Evolutionary conservation across 2,888 invertebrate species (phyloP).

Genomic region (Thecophora atra): DNA sequence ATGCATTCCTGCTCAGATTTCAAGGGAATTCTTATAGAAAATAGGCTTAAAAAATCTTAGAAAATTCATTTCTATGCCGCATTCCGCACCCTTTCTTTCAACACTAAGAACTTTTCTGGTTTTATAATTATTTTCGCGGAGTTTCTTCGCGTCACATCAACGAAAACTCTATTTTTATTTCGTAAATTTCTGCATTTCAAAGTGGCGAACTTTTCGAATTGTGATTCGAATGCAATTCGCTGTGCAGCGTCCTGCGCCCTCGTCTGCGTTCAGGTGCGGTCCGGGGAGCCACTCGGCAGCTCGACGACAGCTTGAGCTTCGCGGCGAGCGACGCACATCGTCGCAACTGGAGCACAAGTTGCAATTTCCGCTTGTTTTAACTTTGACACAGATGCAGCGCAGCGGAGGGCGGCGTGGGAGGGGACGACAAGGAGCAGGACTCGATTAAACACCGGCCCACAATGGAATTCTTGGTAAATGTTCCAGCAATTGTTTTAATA

Average conservation of each 20-base stretch:
- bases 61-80: too few relatives aligned
- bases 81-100: too few relatives aligned
- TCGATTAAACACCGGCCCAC: conserved; percentile 18
- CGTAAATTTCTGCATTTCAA: conserved; percentile 6
- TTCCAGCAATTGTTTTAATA: conserved; percentile 33
- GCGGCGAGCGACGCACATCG: conserved; percentile 24
- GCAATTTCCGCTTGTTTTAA: conserved; percentile 37
- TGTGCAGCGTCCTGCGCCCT: conserved; percentile 27
- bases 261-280: background rate
- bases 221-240: conserved; percentile 30
- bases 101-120: too few relatives aligned
- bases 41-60: too few relatives aligned
- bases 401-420: too few relatives aligned
- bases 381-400: conserved; percentile 23
- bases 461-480: conserved; percentile 25
- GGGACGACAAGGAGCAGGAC: conserved; percentile 1
- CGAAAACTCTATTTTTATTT: background rate
- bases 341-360: conserved; percentile 25
- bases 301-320: conserved; percentile 34
- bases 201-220: conserved; percentile 16
- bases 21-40: too few relatives aligned
- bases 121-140: too few relatives aligned
- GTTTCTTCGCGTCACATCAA: conserved; percentile 19
- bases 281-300: conserved; percentile 2
- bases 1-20: too few relatives aligned